phyloP scores from a whole-genome alignment of 1,140 invertebrate genomes.

The Drosophila ananassae region DNA sequence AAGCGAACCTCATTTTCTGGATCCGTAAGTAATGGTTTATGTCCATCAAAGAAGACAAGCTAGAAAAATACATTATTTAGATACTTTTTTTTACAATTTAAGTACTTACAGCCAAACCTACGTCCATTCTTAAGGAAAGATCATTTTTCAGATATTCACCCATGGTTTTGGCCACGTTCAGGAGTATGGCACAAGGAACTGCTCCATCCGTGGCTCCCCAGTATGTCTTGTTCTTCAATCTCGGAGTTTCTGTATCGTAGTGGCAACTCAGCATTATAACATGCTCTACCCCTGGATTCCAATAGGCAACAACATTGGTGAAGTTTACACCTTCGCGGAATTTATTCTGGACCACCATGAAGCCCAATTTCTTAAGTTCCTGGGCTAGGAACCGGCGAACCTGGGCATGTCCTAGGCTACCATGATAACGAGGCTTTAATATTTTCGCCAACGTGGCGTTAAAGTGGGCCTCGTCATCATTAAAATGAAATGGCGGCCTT shows the following conservation, averaged over 20 bases:
- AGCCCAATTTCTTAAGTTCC: constrained; percentile 27
- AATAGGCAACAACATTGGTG: constrained; percentile 34
- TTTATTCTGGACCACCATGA: constrained; percentile 6
- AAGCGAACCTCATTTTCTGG: constrained; percentile 4
- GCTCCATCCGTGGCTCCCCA: constrained; percentile 44
- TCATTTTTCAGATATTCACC: constrained; percentile 1
- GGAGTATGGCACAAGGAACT: constrained; percentile 50
- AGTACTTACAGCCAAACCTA: constrained; percentile 42
- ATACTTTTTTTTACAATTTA: not conserved
- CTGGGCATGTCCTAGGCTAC: constrained; percentile 87
- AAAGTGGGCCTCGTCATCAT: constrained; percentile 86
- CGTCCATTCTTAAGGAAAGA: constrained; percentile 4
- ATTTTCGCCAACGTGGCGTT: constrained; percentile 88
- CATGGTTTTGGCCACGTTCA: constrained; percentile 34
- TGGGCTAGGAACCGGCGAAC: constrained; percentile 88
- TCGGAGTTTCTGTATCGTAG: constrained; percentile 34
- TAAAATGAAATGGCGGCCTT: not conserved
- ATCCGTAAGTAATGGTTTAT: constrained; percentile 16
- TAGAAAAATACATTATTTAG: not conserved
- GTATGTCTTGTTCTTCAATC: not conserved
- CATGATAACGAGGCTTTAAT: constrained; percentile 90
- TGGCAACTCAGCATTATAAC: constrained; percentile 43
- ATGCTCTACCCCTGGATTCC: constrained; percentile 17
- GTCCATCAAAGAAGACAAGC: constrained; percentile 55
- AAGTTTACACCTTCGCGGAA: not conserved